Evolutionary conservation across 2,797 vertebrate species (phyloP).

Genomic region (Toxotes lorentzi): DNA sequence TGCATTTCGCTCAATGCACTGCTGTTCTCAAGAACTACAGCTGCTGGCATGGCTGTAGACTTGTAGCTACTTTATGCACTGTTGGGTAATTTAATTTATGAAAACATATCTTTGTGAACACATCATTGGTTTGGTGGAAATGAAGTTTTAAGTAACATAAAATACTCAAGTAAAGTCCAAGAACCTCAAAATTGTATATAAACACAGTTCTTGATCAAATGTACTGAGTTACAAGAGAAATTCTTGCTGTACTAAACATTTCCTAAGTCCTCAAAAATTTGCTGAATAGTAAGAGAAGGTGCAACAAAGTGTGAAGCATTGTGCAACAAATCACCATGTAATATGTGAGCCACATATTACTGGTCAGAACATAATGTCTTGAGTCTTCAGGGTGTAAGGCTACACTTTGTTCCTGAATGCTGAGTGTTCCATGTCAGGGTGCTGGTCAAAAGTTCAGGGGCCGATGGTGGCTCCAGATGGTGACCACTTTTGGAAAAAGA

Average conservation of each 20-base stretch:
- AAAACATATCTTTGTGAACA: neutral
- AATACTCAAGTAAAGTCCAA: neutral
- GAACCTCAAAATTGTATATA: neutral
- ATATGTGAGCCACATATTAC: conserved; percentile 44
- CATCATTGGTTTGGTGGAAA: neutral
- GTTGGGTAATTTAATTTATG: neutral
- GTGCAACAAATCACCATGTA: conserved; percentile 59
- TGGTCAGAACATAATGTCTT: conserved; percentile 33
- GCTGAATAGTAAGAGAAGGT: neutral
- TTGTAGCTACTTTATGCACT: neutral
- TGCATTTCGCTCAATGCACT: neutral
- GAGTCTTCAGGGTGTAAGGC: conserved; percentile 41
- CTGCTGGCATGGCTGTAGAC: neutral
- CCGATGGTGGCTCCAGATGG: conserved; percentile 61
- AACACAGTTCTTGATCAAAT: neutral
- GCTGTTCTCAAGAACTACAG: neutral
- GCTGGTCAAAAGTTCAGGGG: conserved; percentile 57
- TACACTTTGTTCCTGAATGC: conserved; percentile 48
- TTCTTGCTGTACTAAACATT: neutral
- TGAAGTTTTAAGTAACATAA: neutral
- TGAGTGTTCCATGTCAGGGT: conserved; percentile 60
- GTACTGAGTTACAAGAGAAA: neutral
- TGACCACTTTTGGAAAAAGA: conserved; percentile 65
- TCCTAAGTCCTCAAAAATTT: neutral
- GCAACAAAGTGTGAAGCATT: conserved; percentile 16